These are phyloP conservation scores for Tragelaphus eurycerus DNA, from an alignment of 2,797 vertebrate genomes.

Conservation along the genomic window DNA sequence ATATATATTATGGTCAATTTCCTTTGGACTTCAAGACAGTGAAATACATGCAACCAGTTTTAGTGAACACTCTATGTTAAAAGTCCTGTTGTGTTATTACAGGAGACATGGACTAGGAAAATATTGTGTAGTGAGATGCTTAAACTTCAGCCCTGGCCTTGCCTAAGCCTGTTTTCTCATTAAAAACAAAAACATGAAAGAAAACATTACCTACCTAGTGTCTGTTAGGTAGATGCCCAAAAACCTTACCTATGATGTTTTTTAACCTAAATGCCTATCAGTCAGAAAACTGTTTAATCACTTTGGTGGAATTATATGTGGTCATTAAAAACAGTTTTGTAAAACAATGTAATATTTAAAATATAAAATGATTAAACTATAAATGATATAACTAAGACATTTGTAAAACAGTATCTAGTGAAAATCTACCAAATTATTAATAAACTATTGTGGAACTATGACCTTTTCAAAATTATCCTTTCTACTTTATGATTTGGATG, in stretches of 20 bases:
- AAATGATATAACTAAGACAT: not conserved
- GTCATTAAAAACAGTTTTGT: not conserved
- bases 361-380: not conserved
- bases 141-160: not conserved
- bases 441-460: not conserved
- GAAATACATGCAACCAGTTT: not conserved
- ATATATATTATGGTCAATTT: not conserved
- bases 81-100: not conserved
- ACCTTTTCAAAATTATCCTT: not conserved
- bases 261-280: not conserved
- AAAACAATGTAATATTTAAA: not conserved
- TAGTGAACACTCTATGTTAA: not conserved
- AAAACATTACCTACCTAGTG: not conserved
- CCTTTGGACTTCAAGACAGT: not conserved
- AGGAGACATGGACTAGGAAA: not conserved
- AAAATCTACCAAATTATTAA: not conserved
- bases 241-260: not conserved
- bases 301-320: not conserved
- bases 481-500: not conserved
- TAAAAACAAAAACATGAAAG: no score
- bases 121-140: not conserved
- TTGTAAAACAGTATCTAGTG: not conserved
- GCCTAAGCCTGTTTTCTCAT: not conserved
- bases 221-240: not conserved
- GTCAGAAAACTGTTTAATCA: not conserved